Evolutionary conservation across 2,113 vertebrate species (phyloP).

Genomic region (Heteronetta atricapilla): DNA sequence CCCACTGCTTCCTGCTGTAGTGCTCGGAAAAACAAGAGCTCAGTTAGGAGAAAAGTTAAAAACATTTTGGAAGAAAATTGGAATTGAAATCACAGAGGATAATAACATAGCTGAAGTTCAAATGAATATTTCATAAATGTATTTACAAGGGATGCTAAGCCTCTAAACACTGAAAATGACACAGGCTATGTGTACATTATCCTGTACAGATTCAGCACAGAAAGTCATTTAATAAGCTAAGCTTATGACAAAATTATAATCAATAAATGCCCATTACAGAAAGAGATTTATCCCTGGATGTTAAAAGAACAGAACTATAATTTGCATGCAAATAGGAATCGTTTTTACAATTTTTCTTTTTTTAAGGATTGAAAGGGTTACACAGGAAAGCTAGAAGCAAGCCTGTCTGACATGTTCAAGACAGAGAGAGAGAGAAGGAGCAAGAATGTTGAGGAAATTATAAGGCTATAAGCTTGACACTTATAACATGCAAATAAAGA

Average conservation of each 20-base stretch:
- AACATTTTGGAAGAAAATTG: slow-evolving; percentile 56
- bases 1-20: not conserved
- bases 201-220: slow-evolving; percentile 47
- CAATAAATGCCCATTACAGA: slow-evolving; percentile 53
- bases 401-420: not conserved
- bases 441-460: slow-evolving; percentile 41
- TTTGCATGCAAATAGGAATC: slow-evolving; percentile 4
- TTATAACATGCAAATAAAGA: slow-evolving; percentile 59
- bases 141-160: slow-evolving; percentile 66
- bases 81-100: slow-evolving; percentile 56
- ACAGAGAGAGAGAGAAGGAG: not conserved
- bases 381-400: slow-evolving; percentile 1
- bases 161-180: slow-evolving; percentile 48
- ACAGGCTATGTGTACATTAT: slow-evolving; percentile 26
- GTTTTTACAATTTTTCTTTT: not conserved
- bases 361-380: slow-evolving; percentile 5
- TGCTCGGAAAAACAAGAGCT: slow-evolving; percentile 14
- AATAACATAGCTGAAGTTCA: slow-evolving; percentile 60
- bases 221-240: slow-evolving; percentile 44
- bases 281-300: slow-evolving; percentile 18
- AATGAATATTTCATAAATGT: slow-evolving; percentile 73
- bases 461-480: slow-evolving; percentile 47
- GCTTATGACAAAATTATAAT: slow-evolving; percentile 65
- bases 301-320: slow-evolving; percentile 1
- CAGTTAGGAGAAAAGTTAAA: slow-evolving; percentile 5